Evolutionary conservation across 2,113 vertebrate genomes (phyloP), one percentile per base, ranked within the genome.

Genomic region (Hylia prasina): DNA sequence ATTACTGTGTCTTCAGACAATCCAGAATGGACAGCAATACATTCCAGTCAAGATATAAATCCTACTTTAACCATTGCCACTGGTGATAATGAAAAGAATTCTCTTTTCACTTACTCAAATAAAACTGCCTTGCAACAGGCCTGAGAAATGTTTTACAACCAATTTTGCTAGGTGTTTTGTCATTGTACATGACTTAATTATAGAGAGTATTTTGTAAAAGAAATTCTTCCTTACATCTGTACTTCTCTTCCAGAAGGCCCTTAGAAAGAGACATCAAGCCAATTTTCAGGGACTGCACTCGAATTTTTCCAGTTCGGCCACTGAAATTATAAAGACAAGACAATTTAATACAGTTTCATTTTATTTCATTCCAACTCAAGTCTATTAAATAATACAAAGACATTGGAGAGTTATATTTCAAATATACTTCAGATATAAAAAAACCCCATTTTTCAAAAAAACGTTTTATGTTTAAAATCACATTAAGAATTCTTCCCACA

Each of bases 181-280:
- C 61, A 83, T 23, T 68, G 15, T n/a, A 80, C 8, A 6, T 31
- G 20, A 51, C 35, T 76, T 64, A 87, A 85, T 83, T 71, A 70
- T 14, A 69, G 9, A 39, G 33, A 66, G 11, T n/a, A 77, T 68
- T 93, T 81, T 48, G 65, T 51, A 64, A 89, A 86, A 92, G 22
- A 82, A 23, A 13, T 58, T 90, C 17, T 69, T 97, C 97, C 99
- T 98, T 98, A 99, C 99, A 99, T 99, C 98, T 99, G 96, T 99
- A 99, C 90, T 99, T 99, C 93, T 99, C 99, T 94, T 99, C 99
- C 96, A 99, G 97, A 89, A 99, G 98, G 44, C 99, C 99, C 95
- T 99, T 99, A 81, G 98, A 99, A 82, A 99, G 98, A 82, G 98
- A 99, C 61, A 99, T 99, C 94, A 99, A 96, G 56, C 99, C 99